Conservation (phyloP, 2,113 vertebrate species). For the Epinephelus lanceolatus region DNA sequence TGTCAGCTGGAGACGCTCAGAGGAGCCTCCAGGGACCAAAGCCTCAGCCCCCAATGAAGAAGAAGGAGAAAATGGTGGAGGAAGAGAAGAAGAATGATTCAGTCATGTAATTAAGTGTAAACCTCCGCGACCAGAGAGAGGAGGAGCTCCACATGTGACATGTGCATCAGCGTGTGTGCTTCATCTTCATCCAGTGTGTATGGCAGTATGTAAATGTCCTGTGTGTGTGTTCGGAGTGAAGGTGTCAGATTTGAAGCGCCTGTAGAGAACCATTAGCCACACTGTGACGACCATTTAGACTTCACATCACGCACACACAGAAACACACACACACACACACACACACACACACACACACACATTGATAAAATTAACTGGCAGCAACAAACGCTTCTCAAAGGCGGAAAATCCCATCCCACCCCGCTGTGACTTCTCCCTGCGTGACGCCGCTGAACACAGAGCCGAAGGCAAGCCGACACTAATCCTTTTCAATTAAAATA, state of each 20-base stretch:
- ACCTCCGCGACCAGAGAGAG: neutral
- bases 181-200: neutral
- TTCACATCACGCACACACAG: neutral
- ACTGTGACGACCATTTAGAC: constrained; percentile 10
- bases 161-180: neutral
- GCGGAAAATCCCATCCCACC: constrained; percentile 18
- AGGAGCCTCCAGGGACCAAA: neutral
- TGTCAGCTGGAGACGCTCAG: neutral
- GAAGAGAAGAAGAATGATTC: neutral
- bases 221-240: neutral
- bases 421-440: constrained; percentile 16
- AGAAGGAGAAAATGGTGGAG: neutral
- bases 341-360: neutral
- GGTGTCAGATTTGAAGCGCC: constrained; percentile 14
- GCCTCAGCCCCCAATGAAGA: neutral
- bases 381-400: constrained; percentile 1
- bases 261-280: constrained; percentile 21
- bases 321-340: neutral
- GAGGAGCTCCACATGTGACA: neutral
- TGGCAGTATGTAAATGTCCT: neutral
- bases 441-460: constrained; percentile 22
- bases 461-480: constrained; percentile 26
- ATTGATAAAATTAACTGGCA: constrained; percentile 15
- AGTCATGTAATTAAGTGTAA: constrained; percentile 11
- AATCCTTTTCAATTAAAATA: constrained; percentile 55